Conservation (phyloP, 2,797 vertebrate species). For the Anomalospiza imberbis region DNA sequence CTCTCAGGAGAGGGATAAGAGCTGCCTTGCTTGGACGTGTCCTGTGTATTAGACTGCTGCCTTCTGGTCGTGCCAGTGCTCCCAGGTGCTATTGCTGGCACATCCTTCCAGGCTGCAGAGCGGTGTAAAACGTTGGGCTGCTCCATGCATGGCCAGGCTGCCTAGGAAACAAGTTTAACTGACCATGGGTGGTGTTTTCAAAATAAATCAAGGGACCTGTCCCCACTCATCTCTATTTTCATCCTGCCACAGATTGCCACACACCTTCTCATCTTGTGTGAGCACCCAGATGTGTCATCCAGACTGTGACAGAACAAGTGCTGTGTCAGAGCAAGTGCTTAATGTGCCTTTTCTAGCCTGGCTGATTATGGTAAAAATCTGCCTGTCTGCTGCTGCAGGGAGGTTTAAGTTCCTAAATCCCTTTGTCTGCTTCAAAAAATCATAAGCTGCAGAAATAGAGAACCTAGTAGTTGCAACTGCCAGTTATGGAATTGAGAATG, state of each 20-base stretch:
- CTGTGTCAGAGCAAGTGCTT: not conserved
- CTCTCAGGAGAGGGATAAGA: not conserved
- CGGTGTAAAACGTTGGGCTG: not conserved
- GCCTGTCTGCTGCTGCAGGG: not conserved
- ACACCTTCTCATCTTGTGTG: not conserved
- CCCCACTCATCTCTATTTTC: not conserved
- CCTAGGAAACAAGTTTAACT: not conserved
- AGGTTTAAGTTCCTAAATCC: not conserved
- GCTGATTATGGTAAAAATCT: not conserved
- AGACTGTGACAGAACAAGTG: not conserved
- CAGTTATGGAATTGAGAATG: not conserved
- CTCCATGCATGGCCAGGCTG: not conserved
- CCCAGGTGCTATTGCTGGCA: not conserved
- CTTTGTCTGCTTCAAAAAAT: not conserved
- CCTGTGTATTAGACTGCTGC: accelerated
- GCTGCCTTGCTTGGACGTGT: not conserved
- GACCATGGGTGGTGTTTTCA: not conserved
- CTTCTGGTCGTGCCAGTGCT: not conserved
- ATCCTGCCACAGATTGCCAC: not conserved
- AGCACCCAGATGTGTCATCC: not conserved
- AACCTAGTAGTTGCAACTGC: not conserved
- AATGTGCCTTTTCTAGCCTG: not conserved
- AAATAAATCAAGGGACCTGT: not conserved
- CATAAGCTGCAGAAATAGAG: not conserved
- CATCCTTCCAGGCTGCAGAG: not conserved